Percentiles rank a stretch among this genome's conserved stretches.
Conservation (phyloP, 2,888 invertebrate genomes). For the Xestia sexstrigata region DNA sequence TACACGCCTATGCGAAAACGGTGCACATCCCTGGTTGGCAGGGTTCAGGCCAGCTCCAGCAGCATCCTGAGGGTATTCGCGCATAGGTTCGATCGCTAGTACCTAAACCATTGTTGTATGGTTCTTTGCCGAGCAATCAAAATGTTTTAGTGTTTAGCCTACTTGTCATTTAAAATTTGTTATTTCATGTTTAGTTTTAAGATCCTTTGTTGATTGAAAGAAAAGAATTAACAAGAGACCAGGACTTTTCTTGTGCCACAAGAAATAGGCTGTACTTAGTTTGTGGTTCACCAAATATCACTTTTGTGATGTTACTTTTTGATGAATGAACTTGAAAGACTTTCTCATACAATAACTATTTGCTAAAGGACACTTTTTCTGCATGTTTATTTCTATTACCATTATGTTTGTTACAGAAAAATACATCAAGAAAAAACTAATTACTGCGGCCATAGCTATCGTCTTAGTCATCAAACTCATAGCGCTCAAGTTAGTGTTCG, state of each 20-base stretch:
- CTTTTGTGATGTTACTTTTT: no score
- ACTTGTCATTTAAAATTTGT: no score
- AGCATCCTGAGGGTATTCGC: no score
- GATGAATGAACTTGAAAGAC: not conserved
- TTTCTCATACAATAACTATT: not conserved
- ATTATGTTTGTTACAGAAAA: constrained; percentile 91
- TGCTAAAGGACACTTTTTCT: not conserved
- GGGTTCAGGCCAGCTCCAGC: no score
- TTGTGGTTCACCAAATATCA: not conserved
- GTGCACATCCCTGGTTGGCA: no score
- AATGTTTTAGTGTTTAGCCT: no score
- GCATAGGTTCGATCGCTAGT: no score
- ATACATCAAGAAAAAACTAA: constrained; percentile 93
- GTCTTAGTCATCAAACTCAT: constrained; percentile 95
- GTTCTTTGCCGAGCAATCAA: no score
- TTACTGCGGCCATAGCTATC: constrained; percentile 94
- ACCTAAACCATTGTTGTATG: no score
- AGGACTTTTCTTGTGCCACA: not conserved
- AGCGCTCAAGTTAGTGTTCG: constrained; percentile 95
- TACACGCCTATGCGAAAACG: no score
- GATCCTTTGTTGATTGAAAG: no score
- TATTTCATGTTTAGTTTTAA: no score
- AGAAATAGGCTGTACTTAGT: not conserved
- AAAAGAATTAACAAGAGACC: not conserved
- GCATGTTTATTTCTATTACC: not conserved